A percentile compares a stretch with the other conserved stretches of the same genome.
Conservation (phyloP, 2,113 vertebrate genomes). For the Thryonomys swinderianus region DNA sequence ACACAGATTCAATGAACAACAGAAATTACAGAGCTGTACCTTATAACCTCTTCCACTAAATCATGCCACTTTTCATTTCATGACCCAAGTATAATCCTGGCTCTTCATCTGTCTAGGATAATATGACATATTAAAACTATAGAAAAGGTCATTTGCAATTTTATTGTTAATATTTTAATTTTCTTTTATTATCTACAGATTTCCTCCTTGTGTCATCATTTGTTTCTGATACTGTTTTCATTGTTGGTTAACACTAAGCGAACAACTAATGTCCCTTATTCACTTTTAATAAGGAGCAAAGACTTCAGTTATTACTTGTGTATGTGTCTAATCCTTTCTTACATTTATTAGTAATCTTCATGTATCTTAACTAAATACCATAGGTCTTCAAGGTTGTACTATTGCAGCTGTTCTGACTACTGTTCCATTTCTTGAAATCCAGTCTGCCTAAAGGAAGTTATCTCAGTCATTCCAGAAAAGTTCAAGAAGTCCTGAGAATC, state of each 20-base stretch:
- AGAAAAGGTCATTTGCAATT: neutral
- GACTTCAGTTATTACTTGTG: neutral
- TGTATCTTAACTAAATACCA: neutral
- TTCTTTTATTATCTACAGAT: neutral
- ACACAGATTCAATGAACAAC: neutral
- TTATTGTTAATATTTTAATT: neutral
- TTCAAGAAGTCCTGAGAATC: neutral
- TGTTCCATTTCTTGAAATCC: neutral
- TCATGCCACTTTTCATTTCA: conserved; percentile 30
- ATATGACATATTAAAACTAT: neutral
- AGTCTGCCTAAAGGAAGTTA: neutral
- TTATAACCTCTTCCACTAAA: conserved; percentile 33
- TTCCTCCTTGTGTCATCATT: neutral
- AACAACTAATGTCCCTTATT: neutral
- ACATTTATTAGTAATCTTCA: neutral
- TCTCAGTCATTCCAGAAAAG: neutral
- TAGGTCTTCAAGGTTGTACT: neutral
- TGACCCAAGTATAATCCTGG: neutral
- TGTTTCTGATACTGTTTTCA: neutral
- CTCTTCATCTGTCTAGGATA: neutral
- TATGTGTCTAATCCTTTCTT: neutral
- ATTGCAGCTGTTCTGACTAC: neutral
- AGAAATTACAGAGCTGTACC: neutral
- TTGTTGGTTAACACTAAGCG: neutral
- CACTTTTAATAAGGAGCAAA: conserved; percentile 7